Evolutionary conservation across 2,888 invertebrate species (phyloP).

Genomic region (Caenorhabditis uteleia): DNA sequence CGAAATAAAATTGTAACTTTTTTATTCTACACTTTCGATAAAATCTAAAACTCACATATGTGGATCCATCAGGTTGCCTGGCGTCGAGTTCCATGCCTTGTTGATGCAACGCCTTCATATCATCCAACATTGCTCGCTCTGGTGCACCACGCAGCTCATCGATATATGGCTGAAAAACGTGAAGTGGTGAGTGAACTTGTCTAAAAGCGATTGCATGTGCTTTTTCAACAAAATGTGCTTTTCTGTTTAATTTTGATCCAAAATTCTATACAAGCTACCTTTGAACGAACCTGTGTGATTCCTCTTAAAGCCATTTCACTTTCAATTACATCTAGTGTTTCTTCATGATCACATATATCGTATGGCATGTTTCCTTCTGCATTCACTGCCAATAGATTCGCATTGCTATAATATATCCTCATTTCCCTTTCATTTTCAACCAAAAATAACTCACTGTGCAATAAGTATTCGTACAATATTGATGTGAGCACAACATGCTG

Average conservation of each 20-base stretch:
- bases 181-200: no score
- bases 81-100: slow-evolving; percentile 73
- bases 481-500: slow-evolving; percentile 96
- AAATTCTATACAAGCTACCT: neutral
- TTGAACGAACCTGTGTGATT: slow-evolving; percentile 59
- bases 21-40: no score
- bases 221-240: slow-evolving; percentile 10
- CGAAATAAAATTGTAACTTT: no score
- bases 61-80: slow-evolving; percentile 87
- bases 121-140: slow-evolving; percentile 86
- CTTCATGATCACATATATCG: slow-evolving; percentile 93
- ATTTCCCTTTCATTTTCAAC: neutral
- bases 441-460: slow-evolving; percentile 74
- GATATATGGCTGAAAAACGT: slow-evolving; percentile 71
- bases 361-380: slow-evolving; percentile 99
- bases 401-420: slow-evolving; percentile 78
- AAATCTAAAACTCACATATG: slow-evolving; percentile 77
- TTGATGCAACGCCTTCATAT: slow-evolving; percentile 78
- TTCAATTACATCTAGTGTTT: slow-evolving; percentile 94
- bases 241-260: slow-evolving; percentile 2
- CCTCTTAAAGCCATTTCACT: slow-evolving; percentile 92
- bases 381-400: slow-evolving; percentile 93
- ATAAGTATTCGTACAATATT: slow-evolving; percentile 91
- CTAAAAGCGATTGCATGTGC: neutral
- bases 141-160: slow-evolving; percentile 91